These are phyloP conservation scores for Sebastes dallii DNA, from an alignment of 2,797 vertebrate genomes.

Conservation along the genomic window DNA sequence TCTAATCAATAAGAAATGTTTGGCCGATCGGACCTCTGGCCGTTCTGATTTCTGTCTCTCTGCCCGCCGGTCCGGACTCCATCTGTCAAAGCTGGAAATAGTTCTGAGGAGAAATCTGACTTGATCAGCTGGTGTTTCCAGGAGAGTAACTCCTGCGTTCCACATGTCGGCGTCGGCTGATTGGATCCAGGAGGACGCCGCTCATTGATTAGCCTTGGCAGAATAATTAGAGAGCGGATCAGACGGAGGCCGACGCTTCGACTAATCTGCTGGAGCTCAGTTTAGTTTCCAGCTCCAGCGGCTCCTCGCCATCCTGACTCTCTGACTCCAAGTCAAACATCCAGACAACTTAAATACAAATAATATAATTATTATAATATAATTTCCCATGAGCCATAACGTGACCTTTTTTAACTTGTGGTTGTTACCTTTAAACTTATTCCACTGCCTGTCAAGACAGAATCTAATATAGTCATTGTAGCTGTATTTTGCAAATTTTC, in stretches of 20 bases:
- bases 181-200: not conserved
- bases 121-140: not conserved
- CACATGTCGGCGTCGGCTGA: not conserved
- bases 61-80: not conserved
- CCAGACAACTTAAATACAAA: no score
- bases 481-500: no score
- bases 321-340: no score
- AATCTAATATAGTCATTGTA: no score
- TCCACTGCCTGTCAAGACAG: no score
- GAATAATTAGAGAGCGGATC: slow-evolving; percentile 12
- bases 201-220: slow-evolving; percentile 13
- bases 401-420: no score
- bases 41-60: not conserved
- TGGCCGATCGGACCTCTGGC: not conserved
- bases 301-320: no score
- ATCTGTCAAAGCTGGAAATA: not conserved
- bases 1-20: not conserved
- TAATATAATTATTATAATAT: no score
- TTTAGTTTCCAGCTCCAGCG: not conserved
- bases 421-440: no score
- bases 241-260: not conserved
- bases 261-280: not conserved
- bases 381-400: no score
- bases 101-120: not conserved
- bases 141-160: not conserved